phyloP scores from a whole-genome alignment of 2,113 vertebrate genomes.

The Corythoichthys intestinalis region DNA sequence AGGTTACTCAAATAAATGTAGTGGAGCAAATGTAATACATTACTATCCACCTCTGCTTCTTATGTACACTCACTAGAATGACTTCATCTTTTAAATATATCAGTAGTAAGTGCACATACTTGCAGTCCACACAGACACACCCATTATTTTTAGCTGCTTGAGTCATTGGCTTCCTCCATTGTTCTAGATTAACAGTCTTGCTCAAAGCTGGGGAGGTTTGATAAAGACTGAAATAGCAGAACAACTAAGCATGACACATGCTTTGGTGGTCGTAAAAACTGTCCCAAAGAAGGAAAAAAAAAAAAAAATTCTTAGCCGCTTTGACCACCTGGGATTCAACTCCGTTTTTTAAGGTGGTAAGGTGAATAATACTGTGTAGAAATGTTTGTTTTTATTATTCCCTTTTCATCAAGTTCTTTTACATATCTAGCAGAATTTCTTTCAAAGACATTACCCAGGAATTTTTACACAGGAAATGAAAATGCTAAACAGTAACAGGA shows the following conservation, averaged over 20 bases:
- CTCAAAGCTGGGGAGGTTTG: slow-evolving; percentile 21
- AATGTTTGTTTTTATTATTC: neutral
- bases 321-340: slow-evolving; percentile 3
- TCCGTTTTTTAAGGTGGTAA: neutral
- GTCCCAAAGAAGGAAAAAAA: slow-evolving; percentile 20
- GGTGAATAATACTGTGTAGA: too few relatives aligned
- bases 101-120: slow-evolving; percentile 15
- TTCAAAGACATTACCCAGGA: neutral
- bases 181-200: slow-evolving; percentile 32
- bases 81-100: slow-evolving; percentile 28
- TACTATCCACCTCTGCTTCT: too few relatives aligned
- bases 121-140: slow-evolving; percentile 9
- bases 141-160: slow-evolving; percentile 51
- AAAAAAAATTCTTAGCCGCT: slow-evolving; percentile 25
- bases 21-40: too few relatives aligned
- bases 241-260: slow-evolving; percentile 16
- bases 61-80: slow-evolving; percentile 12
- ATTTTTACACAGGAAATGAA: too few relatives aligned
- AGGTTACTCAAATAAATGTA: too few relatives aligned
- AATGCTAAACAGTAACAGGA: too few relatives aligned
- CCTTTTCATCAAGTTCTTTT: too few relatives aligned
- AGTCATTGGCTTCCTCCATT: slow-evolving; percentile 41
- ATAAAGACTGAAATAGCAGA: slow-evolving; percentile 19
- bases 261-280: slow-evolving; percentile 12
- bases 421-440: too few relatives aligned